Percentiles rank a stretch among this genome's conserved stretches.
Evolutionary conservation across 2,888 invertebrate genomes (phyloP).

Genomic region (Metellina segmentata): DNA sequence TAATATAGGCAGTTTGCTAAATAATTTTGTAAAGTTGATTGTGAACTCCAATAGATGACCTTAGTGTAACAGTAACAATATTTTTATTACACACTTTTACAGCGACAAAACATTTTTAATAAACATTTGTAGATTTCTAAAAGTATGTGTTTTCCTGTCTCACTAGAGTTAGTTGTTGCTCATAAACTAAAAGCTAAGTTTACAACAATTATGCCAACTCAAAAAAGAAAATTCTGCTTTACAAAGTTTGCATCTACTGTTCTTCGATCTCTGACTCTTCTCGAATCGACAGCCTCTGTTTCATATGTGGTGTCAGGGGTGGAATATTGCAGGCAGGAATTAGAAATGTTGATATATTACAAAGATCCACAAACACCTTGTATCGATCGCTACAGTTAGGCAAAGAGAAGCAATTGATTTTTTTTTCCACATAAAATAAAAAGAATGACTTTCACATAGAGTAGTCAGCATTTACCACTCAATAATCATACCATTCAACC

Average conservation of each 20-base stretch:
- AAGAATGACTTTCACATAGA: no score
- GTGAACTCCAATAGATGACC: no score
- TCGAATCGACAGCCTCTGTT: slow-evolving; percentile 84
- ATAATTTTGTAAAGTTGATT: no score
- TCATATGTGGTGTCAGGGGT: slow-evolving; percentile 91
- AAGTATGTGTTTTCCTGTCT: neutral
- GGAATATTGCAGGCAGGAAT: slow-evolving; percentile 96
- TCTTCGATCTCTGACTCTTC: slow-evolving; percentile 50
- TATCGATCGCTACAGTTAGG: slow-evolving; percentile 92
- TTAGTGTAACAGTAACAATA: neutral
- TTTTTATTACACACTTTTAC: neutral
- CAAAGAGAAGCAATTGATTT: neutral
- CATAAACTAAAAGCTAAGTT: neutral
- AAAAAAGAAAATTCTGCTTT: neutral
- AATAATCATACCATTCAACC: neutral
- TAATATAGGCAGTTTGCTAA: no score
- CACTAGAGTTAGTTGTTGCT: no score
- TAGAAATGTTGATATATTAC: slow-evolving; percentile 97
- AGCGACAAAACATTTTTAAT: neutral
- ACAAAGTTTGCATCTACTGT: neutral
- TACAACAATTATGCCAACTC: neutral
- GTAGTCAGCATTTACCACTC: no score
- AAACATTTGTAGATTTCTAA: neutral
- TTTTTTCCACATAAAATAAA: no score
- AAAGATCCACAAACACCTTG: slow-evolving; percentile 98